Base-by-base conservation (phyloP, 2,888 invertebrate genomes). In the Elmis aenea region DNA sequence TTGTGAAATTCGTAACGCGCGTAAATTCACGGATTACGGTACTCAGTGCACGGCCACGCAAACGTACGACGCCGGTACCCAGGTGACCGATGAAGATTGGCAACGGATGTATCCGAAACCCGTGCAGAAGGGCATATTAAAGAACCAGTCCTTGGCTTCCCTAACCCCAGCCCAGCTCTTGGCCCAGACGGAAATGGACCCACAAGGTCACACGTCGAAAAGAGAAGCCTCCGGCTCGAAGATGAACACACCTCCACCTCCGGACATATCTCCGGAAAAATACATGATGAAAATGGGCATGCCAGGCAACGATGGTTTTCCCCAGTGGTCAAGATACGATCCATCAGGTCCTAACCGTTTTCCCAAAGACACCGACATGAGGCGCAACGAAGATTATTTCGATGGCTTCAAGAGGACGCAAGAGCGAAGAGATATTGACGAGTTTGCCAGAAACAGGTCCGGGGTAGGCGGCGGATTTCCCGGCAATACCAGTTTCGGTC, bases 131-230 rank as follows among this genome's bases (percentile, higher is more conserved):
- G 46, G 46, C 22, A 39, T 45, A 15, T 20, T 45, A 10, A 62
- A 52, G 34, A 55, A 50, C 32, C 61, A 65, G 10, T 67, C 67
- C 1, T 45, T 68, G 27, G 66, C 67, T 6, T 54, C 59, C 13
- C 34, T 67, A 10, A 68, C 69, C 2, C 64, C 68, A 1, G 69
- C 68, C 6, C 67, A 67, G 45, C 46, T 68, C 2, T 47, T 67
- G 20, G 62, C 48, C 18, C 18, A 18, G 8, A 18, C 18, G 5
- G 18, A 18, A 5, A 18, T 18, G 18, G 8, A 5, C 8, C 18
- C 18, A 8, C 5, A 8, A 8, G 8, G 18, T 18, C n/a, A n/a
- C n/a, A n/a, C n/a, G n/a, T n/a, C n/a, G n/a, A n/a, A n/a, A n/a
- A n/a, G n/a, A n/a, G n/a, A n/a, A n/a, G n/a, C n/a, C n/a, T n/a